Conservation (phyloP, 2,888 invertebrate species). For the Reticulitermes lucifugus region DNA sequence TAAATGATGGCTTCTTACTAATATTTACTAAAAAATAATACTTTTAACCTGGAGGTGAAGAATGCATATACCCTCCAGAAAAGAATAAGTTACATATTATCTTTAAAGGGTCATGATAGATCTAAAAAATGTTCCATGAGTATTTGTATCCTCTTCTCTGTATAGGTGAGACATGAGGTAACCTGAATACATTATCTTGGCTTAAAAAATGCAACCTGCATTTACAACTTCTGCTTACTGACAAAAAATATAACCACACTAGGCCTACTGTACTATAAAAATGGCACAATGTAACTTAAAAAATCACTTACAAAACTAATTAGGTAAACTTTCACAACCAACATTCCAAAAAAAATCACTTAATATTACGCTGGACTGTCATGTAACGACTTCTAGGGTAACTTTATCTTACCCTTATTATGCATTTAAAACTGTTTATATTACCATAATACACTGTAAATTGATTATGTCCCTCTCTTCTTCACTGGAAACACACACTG, state of each 20-base stretch:
- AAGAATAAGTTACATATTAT: slow-evolving; percentile 32
- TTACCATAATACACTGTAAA: slow-evolving; percentile 29
- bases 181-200: slow-evolving; percentile 49
- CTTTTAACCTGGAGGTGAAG: slow-evolving; percentile 39
- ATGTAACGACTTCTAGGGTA: slow-evolving; percentile 34
- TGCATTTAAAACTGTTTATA: slow-evolving; percentile 27
- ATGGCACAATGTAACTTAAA: slow-evolving; percentile 54
- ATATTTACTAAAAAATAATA: slow-evolving; percentile 52
- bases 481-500: background rate
- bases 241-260: slow-evolving; percentile 43
- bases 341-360: slow-evolving; percentile 51
- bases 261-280: slow-evolving; percentile 51
- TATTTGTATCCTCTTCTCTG: slow-evolving; percentile 50
- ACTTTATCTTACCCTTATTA: slow-evolving; percentile 30
- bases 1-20: slow-evolving; percentile 41
- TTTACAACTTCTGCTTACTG: slow-evolving; percentile 25
- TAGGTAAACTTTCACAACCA: slow-evolving; percentile 54
- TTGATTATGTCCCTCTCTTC: slow-evolving; percentile 27
- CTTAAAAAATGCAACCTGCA: slow-evolving; percentile 41
- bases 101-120: background rate
- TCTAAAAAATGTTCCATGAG: slow-evolving; percentile 43
- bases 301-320: slow-evolving; percentile 54
- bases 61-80: slow-evolving; percentile 33
- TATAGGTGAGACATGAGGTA: slow-evolving; percentile 47
- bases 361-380: slow-evolving; percentile 50